Evolutionary conservation across 2,797 vertebrate genomes (phyloP).

Genomic region (Acropternis orthonyx): DNA sequence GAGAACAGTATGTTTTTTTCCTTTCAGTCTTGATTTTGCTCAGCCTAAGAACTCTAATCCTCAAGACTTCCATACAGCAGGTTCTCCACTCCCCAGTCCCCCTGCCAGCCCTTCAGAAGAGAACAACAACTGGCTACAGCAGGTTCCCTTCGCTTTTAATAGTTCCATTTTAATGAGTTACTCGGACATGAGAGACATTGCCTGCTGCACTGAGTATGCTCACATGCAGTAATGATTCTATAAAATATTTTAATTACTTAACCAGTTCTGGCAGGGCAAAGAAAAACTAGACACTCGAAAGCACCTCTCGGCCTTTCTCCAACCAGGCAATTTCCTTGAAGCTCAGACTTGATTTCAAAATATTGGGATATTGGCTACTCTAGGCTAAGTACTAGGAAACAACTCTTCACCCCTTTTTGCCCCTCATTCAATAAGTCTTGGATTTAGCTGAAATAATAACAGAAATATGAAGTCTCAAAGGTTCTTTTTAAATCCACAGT

Average conservation of each 20-base stretch:
- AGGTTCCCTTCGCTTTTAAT: conserved; percentile 5
- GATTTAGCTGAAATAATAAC: not conserved
- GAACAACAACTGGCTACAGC: not conserved
- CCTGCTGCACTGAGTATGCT: not conserved
- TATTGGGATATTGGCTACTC: not conserved
- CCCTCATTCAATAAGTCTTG: not conserved
- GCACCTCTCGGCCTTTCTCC: not conserved
- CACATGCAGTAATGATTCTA: not conserved
- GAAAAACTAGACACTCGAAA: not conserved
- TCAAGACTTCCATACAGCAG: not conserved
- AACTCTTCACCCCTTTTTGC: not conserved
- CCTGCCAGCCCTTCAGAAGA: not conserved
- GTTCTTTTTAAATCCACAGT: not conserved
- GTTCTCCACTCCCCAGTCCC: not conserved
- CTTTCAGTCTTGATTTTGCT: not conserved
- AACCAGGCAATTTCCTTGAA: not conserved
- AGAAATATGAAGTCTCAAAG: not conserved
- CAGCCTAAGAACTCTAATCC: not conserved
- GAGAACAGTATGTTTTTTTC: not conserved
- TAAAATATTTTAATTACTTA: not conserved
- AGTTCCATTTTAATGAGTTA: not conserved
- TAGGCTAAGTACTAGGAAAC: not conserved
- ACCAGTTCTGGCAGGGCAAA: not conserved
- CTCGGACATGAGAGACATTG: not conserved
- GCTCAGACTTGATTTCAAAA: not conserved